phyloP scores from a whole-genome alignment of 53 echinoderm and acorn worm species.

The Astropecten irregularis region DNA sequence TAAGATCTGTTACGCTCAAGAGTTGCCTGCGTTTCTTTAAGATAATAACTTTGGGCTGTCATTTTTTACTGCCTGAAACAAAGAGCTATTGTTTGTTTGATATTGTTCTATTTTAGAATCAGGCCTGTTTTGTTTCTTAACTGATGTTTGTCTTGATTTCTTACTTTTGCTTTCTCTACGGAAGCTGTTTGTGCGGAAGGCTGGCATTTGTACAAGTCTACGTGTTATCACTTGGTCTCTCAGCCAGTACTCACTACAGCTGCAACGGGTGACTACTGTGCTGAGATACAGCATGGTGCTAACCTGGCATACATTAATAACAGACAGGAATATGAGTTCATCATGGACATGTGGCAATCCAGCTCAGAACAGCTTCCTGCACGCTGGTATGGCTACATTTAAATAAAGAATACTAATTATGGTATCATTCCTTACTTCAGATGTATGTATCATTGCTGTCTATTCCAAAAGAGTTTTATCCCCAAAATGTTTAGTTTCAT shows the following conservation, averaged over 20 bases:
- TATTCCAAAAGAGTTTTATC: too few species aligned
- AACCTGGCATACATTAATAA: background rate
- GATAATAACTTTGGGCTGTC: background rate
- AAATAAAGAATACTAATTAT: too few species aligned
- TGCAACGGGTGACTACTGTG: background rate
- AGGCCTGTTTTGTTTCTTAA: too few species aligned
- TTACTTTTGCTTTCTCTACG: too few species aligned
- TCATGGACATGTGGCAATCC: conserved; percentile 4
- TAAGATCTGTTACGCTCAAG: too few species aligned
- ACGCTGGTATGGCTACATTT: conserved; percentile 5
- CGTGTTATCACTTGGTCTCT: conserved; percentile 9
- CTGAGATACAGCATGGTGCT: background rate
- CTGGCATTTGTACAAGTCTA: conserved; percentile 1
- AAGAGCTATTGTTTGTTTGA: too few species aligned
- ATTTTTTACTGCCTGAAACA: background rate
- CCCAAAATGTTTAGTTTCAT: too few species aligned
- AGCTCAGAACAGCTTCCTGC: background rate
- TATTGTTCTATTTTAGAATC: too few species aligned
- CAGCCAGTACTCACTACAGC: background rate
- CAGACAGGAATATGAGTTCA: background rate
- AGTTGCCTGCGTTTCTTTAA: background rate
- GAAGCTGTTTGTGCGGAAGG: conserved; percentile 10
- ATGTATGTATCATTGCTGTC: too few species aligned
- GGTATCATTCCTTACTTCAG: too few species aligned
- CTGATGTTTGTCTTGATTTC: too few species aligned